phyloP scores from a whole-genome alignment of 2,797 vertebrate genomes.

The Cynopterus sphinx region DNA sequence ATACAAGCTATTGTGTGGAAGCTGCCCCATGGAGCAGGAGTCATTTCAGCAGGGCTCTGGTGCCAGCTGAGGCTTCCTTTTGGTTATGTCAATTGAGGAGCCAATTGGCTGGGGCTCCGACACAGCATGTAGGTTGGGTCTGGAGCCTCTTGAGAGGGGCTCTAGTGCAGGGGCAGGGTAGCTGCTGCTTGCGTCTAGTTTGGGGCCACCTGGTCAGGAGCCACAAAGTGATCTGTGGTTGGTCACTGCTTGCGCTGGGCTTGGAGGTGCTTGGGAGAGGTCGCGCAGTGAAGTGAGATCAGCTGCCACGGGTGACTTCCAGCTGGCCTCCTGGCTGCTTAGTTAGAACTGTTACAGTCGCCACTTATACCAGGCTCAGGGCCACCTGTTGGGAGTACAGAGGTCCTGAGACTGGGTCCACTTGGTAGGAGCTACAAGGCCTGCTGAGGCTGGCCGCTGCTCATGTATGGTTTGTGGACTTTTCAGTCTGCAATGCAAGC shows the following conservation, averaged over 20 bases:
- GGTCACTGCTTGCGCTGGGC: neutral
- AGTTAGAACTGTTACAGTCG: neutral
- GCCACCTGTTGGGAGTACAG: neutral
- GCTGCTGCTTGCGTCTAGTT: neutral
- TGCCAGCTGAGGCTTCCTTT: neutral
- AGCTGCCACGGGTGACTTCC: neutral
- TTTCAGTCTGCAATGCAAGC: neutral
- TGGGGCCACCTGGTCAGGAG: neutral
- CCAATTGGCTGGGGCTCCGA: neutral
- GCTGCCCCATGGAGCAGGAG: neutral
- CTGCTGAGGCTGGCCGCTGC: neutral
- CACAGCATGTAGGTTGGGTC: too few relatives aligned
- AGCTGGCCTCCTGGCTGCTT: neutral
- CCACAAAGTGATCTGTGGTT: neutral
- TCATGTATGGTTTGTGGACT: neutral
- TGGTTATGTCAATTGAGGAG: neutral
- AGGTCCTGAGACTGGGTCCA: neutral
- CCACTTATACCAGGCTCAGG: neutral
- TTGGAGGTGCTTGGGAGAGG: neutral
- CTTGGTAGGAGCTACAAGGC: neutral
- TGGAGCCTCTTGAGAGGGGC: neutral
- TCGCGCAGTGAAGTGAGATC: neutral
- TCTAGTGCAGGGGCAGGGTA: neutral
- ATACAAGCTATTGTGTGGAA: neutral
- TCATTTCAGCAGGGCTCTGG: neutral